Evolutionary conservation across 2,113 vertebrate species (phyloP).

Genomic region (Hyla sarda): DNA sequence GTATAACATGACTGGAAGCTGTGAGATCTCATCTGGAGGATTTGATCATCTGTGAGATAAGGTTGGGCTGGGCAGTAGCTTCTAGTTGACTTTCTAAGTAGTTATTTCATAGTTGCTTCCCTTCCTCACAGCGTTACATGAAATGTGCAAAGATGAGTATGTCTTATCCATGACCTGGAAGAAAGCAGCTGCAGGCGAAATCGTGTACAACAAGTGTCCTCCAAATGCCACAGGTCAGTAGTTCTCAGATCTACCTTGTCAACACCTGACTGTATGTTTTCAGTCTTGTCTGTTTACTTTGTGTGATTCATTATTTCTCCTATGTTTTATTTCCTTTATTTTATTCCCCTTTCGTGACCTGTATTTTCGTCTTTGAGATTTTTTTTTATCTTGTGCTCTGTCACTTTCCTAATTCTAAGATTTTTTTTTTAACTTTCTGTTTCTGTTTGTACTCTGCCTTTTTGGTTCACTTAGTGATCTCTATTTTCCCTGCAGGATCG

Average conservation of each 20-base stretch:
- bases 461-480: not conserved
- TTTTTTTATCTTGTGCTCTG: too few species aligned
- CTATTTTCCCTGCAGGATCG: slow-evolving; percentile 77
- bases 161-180: slow-evolving; percentile 91
- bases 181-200: slow-evolving; percentile 92
- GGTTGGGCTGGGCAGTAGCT: not conserved
- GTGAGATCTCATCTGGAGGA: slow-evolving; percentile 31
- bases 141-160: slow-evolving; percentile 94
- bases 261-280: not conserved
- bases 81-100: not conserved
- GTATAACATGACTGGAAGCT: slow-evolving; percentile 36
- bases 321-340: not conserved
- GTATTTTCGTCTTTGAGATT: not conserved
- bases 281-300: not conserved
- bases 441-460: slow-evolving; percentile 9
- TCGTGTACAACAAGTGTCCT: slow-evolving; percentile 97
- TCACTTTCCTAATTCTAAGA: not conserved
- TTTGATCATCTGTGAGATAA: slow-evolving; percentile 12
- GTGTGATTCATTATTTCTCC: not conserved
- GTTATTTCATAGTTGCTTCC: slow-evolving; percentile 44
- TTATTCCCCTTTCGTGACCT: not conserved
- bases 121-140: slow-evolving; percentile 62
- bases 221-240: slow-evolving; percentile 93
- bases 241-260: accelerated
- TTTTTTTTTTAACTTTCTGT: not conserved